Evolutionary conservation across 2,797 vertebrate genomes (phyloP), one percentile per base, ranked within the genome.

Genomic region (Ciconia nigra): DNA sequence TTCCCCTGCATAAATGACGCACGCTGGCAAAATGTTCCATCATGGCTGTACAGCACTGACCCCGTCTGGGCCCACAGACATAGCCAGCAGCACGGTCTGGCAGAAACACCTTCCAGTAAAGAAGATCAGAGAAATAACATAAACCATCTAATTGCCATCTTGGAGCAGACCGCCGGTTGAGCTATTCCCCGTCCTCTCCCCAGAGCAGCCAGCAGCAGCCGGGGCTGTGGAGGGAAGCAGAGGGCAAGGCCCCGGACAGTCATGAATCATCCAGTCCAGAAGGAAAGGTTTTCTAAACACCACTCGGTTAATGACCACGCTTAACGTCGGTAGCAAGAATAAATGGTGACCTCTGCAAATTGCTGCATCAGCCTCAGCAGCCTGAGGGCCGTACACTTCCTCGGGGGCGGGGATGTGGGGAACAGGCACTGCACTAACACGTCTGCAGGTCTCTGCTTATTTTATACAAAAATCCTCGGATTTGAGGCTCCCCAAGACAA

Each of bases 131-230:
- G 47, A 47, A 85, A 22, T 13, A 54, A 81, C 78, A 54, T 10
- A 59, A 47, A 46, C 6, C 9, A 10, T 24, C 28, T 15, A 31
- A 37, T 18, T 13, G 35, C 18, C 26, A 19, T 4, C 13, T 10
- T 3, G 6, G 44, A 67, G 79, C 55, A 67, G 39, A 52, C 9
- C 1, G 1, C 31, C n/a, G 46, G 14, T 10, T n/a, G 57, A 70
- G 66, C 44, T 59, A 18, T 83, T n/a, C 35, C 22, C 35, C 1
- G 0, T n/a, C 66, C 70, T 61, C 10, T 47, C 22, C 46, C 12
- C 0, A 0, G 3, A 46, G 58, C 47, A 47, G 25, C 0, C 7
- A 44, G 24, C 16, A 22, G 73, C 29, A 79, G 70, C 49, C 3
- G 1, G 67, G 29, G 35, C 42, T 39, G 55, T 3, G 6, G 37